Conservation (phyloP, 2,888 invertebrate species). For the Drosophila anomelani region DNA sequence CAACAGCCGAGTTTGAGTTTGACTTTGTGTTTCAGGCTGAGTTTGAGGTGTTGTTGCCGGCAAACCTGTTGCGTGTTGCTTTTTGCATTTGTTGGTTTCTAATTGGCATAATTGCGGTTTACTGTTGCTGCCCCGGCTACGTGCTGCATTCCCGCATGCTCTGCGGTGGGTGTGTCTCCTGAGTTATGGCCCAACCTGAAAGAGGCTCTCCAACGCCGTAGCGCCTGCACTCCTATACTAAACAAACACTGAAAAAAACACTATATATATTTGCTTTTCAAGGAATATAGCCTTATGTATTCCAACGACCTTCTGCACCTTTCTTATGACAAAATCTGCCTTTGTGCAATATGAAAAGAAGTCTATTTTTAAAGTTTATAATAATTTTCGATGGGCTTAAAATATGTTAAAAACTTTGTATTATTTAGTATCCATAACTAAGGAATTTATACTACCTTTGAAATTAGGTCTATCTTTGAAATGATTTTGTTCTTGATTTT, state of each 20-base stretch:
- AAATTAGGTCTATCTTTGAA: neutral
- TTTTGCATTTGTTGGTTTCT: slow-evolving; percentile 71
- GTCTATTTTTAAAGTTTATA: neutral
- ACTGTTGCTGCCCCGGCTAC: slow-evolving; percentile 25
- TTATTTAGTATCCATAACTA: neutral
- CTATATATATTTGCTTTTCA: neutral
- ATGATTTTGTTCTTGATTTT: neutral
- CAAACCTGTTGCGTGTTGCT: slow-evolving; percentile 70
- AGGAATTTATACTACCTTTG: neutral
- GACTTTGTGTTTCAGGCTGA: slow-evolving; percentile 3
- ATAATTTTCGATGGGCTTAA: neutral
- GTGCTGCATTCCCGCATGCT: slow-evolving; percentile 72
- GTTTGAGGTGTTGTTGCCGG: slow-evolving; percentile 29
- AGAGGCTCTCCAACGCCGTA: slow-evolving; percentile 30
- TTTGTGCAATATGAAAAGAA: neutral
- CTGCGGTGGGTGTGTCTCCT: slow-evolving; percentile 65
- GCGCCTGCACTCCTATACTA: slow-evolving; percentile 11
- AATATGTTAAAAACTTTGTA: neutral
- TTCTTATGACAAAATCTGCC: neutral
- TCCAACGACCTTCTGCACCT: neutral
- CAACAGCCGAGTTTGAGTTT: slow-evolving; percentile 47
- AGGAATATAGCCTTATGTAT: neutral
- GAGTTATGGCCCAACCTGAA: slow-evolving; percentile 61
- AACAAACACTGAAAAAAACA: slow-evolving; percentile 6
- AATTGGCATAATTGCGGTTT: slow-evolving; percentile 75